Percentiles rank a stretch among this genome's conserved stretches.
These are phyloP conservation scores for Drosophila lini DNA, from an alignment of 1,140 invertebrate genomes.

Conservation along the genomic window DNA sequence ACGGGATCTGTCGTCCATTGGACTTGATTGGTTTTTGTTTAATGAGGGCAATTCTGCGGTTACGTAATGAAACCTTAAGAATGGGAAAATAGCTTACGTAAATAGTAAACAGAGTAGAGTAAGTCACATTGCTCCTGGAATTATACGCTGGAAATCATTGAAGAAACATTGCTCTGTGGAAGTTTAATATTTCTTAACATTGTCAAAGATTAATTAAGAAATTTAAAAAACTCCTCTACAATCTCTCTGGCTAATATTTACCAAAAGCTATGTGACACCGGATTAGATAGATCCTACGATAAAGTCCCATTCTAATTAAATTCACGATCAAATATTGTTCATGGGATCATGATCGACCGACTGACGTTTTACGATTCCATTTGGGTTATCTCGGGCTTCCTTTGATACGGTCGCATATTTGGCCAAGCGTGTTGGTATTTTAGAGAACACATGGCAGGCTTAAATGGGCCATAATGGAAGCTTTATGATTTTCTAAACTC, in stretches of 20 bases:
- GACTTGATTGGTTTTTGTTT: conserved; percentile 39
- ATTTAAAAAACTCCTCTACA: neutral
- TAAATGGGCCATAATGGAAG: conserved; percentile 58
- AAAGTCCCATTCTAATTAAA: conserved; percentile 29
- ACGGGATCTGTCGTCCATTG: conserved; percentile 6
- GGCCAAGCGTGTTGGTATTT: conserved; percentile 24
- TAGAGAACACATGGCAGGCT: conserved; percentile 26
- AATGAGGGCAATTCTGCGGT: conserved; percentile 11
- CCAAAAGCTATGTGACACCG: neutral
- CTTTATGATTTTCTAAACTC: conserved; percentile 72
- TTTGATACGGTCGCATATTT: conserved; percentile 43
- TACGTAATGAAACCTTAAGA: neutral
- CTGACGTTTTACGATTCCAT: conserved; percentile 32
- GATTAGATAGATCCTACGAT: conserved; percentile 15
- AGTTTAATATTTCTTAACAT: too few species aligned
- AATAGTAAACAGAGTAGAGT: neutral
- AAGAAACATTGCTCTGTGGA: neutral
- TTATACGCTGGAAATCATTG: neutral
- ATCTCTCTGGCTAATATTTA: conserved; percentile 12
- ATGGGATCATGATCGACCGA: conserved; percentile 26
- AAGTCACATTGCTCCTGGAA: neutral
- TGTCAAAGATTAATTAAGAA: neutral
- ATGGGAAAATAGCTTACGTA: neutral
- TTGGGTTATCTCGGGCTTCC: conserved; percentile 36
- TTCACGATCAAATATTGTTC: conserved; percentile 35